Base-by-base conservation (phyloP, 2,797 vertebrate genomes). In the Orestias chungarensis region DNA sequence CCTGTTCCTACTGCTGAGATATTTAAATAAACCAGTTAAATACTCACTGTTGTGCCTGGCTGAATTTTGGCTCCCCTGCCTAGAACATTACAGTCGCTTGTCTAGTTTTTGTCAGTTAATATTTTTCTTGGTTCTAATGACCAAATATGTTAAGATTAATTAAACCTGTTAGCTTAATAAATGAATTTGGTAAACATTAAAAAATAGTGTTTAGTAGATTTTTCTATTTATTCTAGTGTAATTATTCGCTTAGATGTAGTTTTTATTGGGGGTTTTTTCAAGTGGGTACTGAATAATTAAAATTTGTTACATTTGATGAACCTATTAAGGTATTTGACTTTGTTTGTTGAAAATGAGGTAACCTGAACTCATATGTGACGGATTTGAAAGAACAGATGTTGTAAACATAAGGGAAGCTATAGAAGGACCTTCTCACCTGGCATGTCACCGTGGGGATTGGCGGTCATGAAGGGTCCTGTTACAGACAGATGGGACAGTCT, bases 371-470 rank as follows among this genome's bases (percentile, higher is more conserved):
- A 44, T 33, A 54, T 50, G 43, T 72, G 18, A 55, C 42, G 23
- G 40, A 17, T 54, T 64, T 54, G 31, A 23, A 17, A 9, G 1
- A 75, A 43, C 35, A 3, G 31, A 40, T 40, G n/a, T 14, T 35
- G n/a, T 59, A 59, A 59, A 59, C 18, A n/a, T 35, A 66, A 75
- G 3, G 29, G 70, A 75, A 81, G 74, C 76, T 69, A 68, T 75
- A 0, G 71, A 50, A 2, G 11, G 68, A 68, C 47, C 10, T 40
- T 42, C 92, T 94, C 82, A 94, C 93, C 92, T 88, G 92, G 91
- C 68, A 92, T 79, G 76, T 92, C 89, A 47, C 79, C 1, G 61
- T 78, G 54, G 35, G 88, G 82, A 70, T 85, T 83, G 29, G 66
- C 15, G 27, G 40, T 57, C 1, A 77, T 49, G 44, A 79, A 61